Evolutionary conservation across 2,888 invertebrate species (phyloP).

Genomic region (Germaria angustata): DNA sequence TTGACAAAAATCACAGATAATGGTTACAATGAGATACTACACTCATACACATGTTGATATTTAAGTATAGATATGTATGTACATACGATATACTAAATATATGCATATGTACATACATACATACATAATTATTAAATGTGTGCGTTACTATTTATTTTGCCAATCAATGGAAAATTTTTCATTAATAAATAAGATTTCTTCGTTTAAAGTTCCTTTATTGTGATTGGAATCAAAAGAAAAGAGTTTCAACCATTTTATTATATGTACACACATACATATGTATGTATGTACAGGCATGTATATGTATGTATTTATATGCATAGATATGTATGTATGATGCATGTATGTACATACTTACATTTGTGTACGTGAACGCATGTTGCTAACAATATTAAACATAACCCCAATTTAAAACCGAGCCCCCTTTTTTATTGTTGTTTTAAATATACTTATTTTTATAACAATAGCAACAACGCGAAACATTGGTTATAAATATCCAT

Average conservation of each 20-base stretch:
- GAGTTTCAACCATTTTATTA: too few species aligned
- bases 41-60: too few species aligned
- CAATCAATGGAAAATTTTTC: constrained; percentile 38
- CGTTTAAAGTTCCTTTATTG: not conserved
- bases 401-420: constrained; percentile 14
- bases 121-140: too few species aligned
- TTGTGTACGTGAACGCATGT: not conserved
- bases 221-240: too few species aligned
- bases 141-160: not conserved
- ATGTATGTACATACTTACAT: not conserved
- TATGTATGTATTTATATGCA: not conserved
- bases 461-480: not conserved
- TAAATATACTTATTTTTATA: constrained; percentile 2
- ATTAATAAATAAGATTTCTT: constrained; percentile 22
- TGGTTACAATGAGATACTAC: too few species aligned
- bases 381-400: not conserved
- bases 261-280: not conserved
- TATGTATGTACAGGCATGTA: not conserved
- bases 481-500: constrained; percentile 13
- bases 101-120: not conserved
- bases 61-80: too few species aligned
- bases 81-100: not conserved
- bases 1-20: too few species aligned
- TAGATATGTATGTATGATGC: not conserved
- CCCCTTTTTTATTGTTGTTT: constrained; percentile 9